Base-by-base conservation (phyloP, 2,113 vertebrate genomes). In the Lota lota region DNA sequence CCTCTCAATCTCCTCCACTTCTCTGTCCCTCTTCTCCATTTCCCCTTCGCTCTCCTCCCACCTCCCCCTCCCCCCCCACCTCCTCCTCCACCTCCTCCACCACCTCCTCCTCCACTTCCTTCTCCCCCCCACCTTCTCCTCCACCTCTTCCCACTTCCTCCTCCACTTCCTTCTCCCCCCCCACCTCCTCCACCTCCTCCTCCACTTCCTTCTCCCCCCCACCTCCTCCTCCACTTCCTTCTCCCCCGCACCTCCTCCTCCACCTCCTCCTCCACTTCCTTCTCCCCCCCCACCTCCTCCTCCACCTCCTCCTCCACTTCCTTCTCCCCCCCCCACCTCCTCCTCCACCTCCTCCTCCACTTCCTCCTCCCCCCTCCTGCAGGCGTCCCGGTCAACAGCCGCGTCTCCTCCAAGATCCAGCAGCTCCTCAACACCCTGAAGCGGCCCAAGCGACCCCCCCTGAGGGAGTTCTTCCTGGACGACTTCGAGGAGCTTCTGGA, bases 341-440 rank as follows among this genome's bases (percentile, higher is more conserved):
- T 66, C 66, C 67, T 1, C 16, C 28, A 10, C 3, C 51, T 17
- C 11, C 3, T 7, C 7, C 28, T 33, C 63, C 76, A 69, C 16
- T 14, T 53, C 51, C 51, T 3, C 51, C 51, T 17, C 53, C 28
- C 28, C 74, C 60, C 72, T 76, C 76, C 81, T 85, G 60, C 88
- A 99, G 97, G 97, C 75, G 95, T 97, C 67, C 95, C 97, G 4
- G 95, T 97, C 82, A 96, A 92, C 88, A 97, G 96, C 88, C 94
- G 97, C 69, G 97, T 99, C 73, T 99, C 97, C 68, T 98, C 96
- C 73, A 99, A 97, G 89, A 99, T 99, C 88, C 97, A 98, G 86
- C 97, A 99, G 89, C 93, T 99, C 70, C 92, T 99, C 14, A 97
- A 98, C 79, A 98, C 97, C 15, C 90, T 99, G 87, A 98, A 97